Percentiles rank a stretch among this genome's conserved stretches.
These are phyloP conservation scores for Synergus umbraculus DNA, from an alignment of 2,888 invertebrate species.

Conservation along the genomic window DNA sequence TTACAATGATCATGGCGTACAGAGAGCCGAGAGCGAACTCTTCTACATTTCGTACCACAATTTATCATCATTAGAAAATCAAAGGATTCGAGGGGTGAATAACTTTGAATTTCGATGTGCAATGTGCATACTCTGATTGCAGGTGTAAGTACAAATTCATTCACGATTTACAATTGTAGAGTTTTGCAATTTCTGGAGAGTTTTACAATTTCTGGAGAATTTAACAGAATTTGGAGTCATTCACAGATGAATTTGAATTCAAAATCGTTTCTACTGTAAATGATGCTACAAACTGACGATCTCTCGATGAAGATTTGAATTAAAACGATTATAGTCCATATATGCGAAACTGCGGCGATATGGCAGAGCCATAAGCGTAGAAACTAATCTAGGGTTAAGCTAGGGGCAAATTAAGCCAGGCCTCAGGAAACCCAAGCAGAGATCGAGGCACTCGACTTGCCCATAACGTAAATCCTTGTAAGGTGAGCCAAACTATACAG, in stretches of 20 bases:
- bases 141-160: no score
- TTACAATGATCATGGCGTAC: neutral
- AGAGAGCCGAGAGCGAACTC: conserved; percentile 22
- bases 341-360: conserved; percentile 29
- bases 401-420: conserved; percentile 68
- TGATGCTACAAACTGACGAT: neutral
- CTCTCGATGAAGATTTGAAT: neutral
- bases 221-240: no score
- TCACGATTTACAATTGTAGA: no score
- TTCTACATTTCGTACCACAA: neutral
- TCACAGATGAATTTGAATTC: no score
- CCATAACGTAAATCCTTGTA: conserved; percentile 62
- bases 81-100: neutral
- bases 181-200: no score
- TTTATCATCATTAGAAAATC: neutral
- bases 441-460: conserved; percentile 60
- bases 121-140: no score
- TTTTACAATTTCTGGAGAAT: no score
- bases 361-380: conserved; percentile 51
- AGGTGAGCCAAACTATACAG: conserved; percentile 11
- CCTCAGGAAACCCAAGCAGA: conserved; percentile 53
- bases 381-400: conserved; percentile 65
- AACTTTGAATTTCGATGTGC: neutral
- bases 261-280: neutral
- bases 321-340: neutral